Evolutionary conservation across 2,888 invertebrate genomes (phyloP).

Genomic region (Carterocephalus palaemon): DNA sequence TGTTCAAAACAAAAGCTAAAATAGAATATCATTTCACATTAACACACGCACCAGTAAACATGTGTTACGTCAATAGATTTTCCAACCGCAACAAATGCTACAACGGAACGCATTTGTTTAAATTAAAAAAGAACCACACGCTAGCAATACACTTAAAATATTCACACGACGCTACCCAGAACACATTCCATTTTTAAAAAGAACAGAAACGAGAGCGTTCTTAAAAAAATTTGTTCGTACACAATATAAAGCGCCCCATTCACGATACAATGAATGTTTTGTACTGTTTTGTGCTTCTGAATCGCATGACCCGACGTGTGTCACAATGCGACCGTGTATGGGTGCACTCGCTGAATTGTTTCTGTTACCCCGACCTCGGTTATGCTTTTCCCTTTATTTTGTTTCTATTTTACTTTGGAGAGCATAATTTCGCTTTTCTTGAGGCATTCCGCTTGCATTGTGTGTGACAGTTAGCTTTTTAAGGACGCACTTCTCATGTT

Average conservation of each 20-base stretch:
- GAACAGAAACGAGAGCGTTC: slow-evolving; percentile 60
- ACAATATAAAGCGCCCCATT: slow-evolving; percentile 71
- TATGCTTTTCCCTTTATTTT: slow-evolving; percentile 44
- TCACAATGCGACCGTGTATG: slow-evolving; percentile 53
- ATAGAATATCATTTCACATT: slow-evolving; percentile 23
- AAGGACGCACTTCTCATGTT: slow-evolving; percentile 14
- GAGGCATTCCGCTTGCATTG: slow-evolving; percentile 35
- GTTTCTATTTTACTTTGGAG: slow-evolving; percentile 44
- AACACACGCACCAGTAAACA: slow-evolving; percentile 7
- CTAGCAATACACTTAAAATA: slow-evolving; percentile 65
- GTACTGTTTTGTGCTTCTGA: slow-evolving; percentile 52
- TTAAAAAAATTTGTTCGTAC: slow-evolving; percentile 69
- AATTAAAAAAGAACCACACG: slow-evolving; percentile 60
- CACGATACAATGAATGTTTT: slow-evolving; percentile 68
- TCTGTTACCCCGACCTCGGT: slow-evolving; percentile 52
- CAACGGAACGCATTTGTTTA: slow-evolving; percentile 56
- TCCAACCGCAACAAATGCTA: slow-evolving; percentile 32
- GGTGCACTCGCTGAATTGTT: slow-evolving; percentile 74
- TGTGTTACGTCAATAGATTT: slow-evolving; percentile 34
- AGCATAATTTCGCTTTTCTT: slow-evolving; percentile 46
- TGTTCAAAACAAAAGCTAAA: neutral
- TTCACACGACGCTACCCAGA: slow-evolving; percentile 57
- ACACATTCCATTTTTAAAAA: slow-evolving; percentile 51
- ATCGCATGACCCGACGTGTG: slow-evolving; percentile 61
- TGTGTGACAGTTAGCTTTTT: slow-evolving; percentile 24